These are phyloP conservation scores for Pogonocichla stellata DNA, from an alignment of 2,113 vertebrate species.

Conservation along the genomic window DNA sequence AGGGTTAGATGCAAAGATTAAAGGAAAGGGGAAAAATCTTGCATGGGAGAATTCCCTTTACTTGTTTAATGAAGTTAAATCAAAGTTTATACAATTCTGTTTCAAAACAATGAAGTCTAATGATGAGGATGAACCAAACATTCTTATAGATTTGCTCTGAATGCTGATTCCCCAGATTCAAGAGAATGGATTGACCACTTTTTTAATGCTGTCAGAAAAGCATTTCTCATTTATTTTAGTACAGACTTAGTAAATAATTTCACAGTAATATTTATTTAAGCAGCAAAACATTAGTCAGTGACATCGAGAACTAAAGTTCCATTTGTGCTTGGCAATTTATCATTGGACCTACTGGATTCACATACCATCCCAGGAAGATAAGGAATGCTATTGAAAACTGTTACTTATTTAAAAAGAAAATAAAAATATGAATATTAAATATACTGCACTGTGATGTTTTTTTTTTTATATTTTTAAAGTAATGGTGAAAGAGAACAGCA, in stretches of 20 bases:
- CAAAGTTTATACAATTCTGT: not conserved
- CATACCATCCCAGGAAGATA: not conserved
- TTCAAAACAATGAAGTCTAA: not conserved
- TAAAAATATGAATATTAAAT: not conserved
- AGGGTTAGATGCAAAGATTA: not conserved
- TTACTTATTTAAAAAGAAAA: not conserved
- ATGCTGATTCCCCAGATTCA: not conserved
- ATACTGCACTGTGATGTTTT: not conserved
- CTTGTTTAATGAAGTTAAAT: not conserved
- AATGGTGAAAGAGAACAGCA: not conserved
- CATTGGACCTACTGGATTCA: not conserved
- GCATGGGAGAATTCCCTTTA: not conserved
- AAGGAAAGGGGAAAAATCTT: not conserved
- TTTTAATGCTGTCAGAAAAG: not conserved
- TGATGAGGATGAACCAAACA: not conserved
- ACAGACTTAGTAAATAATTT: conserved; percentile 26
- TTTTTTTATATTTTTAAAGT: not conserved
- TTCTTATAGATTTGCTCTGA: not conserved
- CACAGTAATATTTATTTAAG: conserved; percentile 14
- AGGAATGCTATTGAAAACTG: not conserved
- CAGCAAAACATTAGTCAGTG: conserved; percentile 3
- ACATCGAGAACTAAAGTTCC: not conserved
- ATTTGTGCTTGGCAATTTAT: not conserved
- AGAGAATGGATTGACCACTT: not conserved
- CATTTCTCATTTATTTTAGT: not conserved